These are phyloP conservation scores for Sesamia inferens DNA, from an alignment of 2,888 invertebrate genomes.

Conservation along the genomic window DNA sequence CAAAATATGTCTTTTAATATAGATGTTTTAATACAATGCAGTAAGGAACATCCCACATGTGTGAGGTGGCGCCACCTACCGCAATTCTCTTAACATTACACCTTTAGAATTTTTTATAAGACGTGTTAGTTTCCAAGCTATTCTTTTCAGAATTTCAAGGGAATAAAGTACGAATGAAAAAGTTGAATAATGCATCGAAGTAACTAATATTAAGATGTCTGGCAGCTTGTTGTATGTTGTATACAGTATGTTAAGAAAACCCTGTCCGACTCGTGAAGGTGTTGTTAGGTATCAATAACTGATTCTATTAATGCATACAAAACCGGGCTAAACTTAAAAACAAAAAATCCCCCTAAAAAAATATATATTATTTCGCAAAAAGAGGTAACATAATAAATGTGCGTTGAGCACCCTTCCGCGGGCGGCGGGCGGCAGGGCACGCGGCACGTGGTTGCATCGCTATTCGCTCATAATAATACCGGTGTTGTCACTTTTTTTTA, in stretches of 20 bases:
- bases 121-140: constrained; percentile 37
- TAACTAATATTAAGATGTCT: not conserved
- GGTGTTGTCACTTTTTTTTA: too few relatives aligned
- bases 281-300: too few relatives aligned
- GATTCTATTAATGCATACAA: too few relatives aligned
- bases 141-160: constrained; percentile 41
- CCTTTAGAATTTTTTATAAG: constrained; percentile 55
- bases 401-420: too few relatives aligned
- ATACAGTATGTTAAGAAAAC: not conserved
- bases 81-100: constrained; percentile 40
- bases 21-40: constrained; percentile 38
- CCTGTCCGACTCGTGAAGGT: too few relatives aligned
- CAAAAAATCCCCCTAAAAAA: too few relatives aligned
- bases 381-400: too few relatives aligned
- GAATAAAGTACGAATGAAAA: constrained; percentile 40
- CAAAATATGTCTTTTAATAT: constrained; percentile 58
- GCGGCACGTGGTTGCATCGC: too few relatives aligned
- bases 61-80: constrained; percentile 38
- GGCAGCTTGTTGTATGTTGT: not conserved
- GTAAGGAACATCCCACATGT: constrained; percentile 21
- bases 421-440: too few relatives aligned
- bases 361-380: too few relatives aligned
- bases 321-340: too few relatives aligned
- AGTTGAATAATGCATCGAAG: constrained; percentile 37
- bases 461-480: too few relatives aligned